phyloP scores from a whole-genome alignment of 2,888 invertebrate species.

The Parapristionchus giblindavisi region DNA sequence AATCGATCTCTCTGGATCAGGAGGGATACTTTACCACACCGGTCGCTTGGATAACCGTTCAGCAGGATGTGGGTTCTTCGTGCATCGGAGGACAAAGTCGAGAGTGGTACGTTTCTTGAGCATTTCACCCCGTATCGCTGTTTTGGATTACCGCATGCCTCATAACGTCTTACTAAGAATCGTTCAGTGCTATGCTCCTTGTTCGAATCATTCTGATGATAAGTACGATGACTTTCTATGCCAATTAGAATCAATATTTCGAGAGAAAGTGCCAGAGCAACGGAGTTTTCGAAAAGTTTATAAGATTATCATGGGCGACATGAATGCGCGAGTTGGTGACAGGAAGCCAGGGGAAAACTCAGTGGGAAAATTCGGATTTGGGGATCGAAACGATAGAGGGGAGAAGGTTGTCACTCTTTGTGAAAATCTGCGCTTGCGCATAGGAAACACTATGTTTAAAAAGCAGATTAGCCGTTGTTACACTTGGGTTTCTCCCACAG shows the following conservation, averaged over 20 bases:
- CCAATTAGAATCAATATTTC: not conserved
- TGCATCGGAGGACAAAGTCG: not conserved
- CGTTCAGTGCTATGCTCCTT: constrained; percentile 3
- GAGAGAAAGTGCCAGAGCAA: not conserved
- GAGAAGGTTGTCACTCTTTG: too few relatives aligned
- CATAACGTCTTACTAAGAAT: constrained; percentile 1
- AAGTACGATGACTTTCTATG: not conserved
- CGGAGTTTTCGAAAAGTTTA: constrained; percentile 13
- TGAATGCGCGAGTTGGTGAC: not conserved
- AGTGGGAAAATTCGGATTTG: too few relatives aligned
- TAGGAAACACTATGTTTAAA: constrained; percentile 3
- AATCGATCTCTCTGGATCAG: not conserved
- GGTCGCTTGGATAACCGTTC: not conserved
- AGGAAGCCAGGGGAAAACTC: too few relatives aligned
- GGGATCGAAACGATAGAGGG: constrained; percentile 2
- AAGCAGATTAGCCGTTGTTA: not conserved
- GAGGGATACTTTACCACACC: not conserved
- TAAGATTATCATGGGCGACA: not conserved
- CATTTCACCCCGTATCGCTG: not conserved
- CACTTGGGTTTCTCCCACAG: constrained; percentile 15
- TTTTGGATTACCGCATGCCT: constrained; percentile 12
- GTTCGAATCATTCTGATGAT: constrained; percentile 10
- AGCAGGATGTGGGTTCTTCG: constrained; percentile 8
- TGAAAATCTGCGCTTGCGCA: too few relatives aligned
- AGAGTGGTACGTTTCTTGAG: too few relatives aligned